A percentile compares a stretch with the other conserved stretches of the same genome.
Conservation (phyloP, 2,113 vertebrate species). For the Atlantisia rogersi region DNA sequence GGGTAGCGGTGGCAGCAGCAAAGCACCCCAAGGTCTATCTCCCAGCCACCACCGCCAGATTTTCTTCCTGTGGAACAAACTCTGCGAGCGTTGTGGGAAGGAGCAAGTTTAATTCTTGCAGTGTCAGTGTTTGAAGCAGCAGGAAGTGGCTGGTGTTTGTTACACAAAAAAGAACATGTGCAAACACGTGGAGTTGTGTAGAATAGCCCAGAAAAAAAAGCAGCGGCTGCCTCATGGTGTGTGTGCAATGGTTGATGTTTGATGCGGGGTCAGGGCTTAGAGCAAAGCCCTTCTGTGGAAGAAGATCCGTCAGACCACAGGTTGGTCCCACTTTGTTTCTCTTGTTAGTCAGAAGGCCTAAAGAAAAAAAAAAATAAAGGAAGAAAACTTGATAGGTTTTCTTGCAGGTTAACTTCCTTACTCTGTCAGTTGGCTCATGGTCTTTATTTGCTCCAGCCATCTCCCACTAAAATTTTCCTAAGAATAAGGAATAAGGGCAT, state of each 20-base stretch:
- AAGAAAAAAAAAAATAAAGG: neutral
- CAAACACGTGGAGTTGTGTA: neutral
- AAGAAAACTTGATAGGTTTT: neutral
- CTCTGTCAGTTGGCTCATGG: accelerated
- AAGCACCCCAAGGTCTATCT: accelerated
- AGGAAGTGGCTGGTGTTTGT: neutral
- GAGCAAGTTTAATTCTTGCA: neutral
- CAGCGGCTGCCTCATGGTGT: accelerated
- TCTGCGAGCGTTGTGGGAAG: accelerated
- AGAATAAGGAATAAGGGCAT: too few relatives aligned
- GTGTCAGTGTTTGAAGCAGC: accelerated
- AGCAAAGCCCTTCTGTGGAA: neutral
- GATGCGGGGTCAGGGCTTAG: neutral
- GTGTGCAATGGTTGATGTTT: accelerated
- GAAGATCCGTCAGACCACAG: neutral
- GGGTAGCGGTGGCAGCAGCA: accelerated
- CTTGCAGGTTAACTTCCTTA: neutral
- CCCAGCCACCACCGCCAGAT: accelerated
- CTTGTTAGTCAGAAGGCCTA: neutral
- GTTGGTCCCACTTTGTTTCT: neutral
- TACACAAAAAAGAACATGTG: accelerated
- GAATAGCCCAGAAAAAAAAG: neutral
- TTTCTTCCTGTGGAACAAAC: accelerated
- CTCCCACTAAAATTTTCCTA: neutral
- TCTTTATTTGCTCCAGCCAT: neutral